Evolutionary conservation across 1,140 invertebrate species (phyloP).

Genomic region (Papilio polytes): DNA sequence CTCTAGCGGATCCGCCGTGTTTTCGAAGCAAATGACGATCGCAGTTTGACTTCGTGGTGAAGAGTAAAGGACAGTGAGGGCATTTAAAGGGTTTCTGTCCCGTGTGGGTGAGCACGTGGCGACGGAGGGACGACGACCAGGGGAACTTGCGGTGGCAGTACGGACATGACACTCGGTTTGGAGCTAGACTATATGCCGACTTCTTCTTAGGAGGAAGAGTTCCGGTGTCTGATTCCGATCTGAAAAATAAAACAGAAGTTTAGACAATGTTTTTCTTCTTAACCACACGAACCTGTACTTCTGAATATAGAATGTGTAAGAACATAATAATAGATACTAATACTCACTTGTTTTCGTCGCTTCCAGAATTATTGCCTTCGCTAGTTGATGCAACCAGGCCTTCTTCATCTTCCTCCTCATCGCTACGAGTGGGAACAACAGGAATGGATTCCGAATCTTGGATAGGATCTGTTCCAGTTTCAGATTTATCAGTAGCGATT

Average conservation of each 20-base stretch:
- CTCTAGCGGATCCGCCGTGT: conserved; percentile 87
- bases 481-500: conserved; percentile 91
- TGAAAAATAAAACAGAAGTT: conserved; percentile 62
- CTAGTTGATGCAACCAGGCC: conserved; percentile 89
- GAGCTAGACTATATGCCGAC: conserved; percentile 97
- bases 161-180: conserved; percentile 95
- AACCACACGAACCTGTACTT: no score
- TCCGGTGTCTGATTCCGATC: conserved; percentile 85
- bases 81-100: conserved; percentile 98
- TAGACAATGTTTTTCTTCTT: not conserved
- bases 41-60: conserved; percentile 98
- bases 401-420: conserved; percentile 89
- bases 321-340: not conserved
- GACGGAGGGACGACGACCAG: conserved; percentile 96
- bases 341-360: conserved; percentile 89
- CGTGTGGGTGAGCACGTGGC: conserved; percentile 97
- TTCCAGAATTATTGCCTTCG: conserved; percentile 92
- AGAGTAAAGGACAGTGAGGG: conserved; percentile 94
- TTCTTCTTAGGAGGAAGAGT: conserved; percentile 90
- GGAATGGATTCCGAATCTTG: conserved; percentile 61
- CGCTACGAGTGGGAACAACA: conserved; percentile 77
- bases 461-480: conserved; percentile 63
- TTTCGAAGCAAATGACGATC: conserved; percentile 96
- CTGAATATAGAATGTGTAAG: not conserved
- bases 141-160: conserved; percentile 97